Percentiles rank a stretch among this genome's conserved stretches.
Conservation (phyloP, 1,140 invertebrate species). For the Solen grandis region DNA sequence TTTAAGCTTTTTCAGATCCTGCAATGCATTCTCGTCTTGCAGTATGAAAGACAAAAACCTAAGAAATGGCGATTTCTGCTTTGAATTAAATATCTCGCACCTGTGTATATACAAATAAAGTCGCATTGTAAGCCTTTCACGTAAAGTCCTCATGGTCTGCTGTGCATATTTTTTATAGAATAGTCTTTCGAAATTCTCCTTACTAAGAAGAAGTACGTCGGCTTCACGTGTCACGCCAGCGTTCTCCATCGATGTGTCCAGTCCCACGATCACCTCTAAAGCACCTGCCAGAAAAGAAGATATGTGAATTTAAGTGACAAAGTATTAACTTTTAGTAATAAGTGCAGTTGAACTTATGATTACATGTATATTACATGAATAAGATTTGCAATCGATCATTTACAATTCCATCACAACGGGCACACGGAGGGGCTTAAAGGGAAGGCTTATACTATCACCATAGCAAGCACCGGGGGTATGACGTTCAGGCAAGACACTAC, state of each 20-base stretch:
- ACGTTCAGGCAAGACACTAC: too few species aligned
- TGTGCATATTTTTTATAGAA: constrained; percentile 33
- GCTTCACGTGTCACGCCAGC: constrained; percentile 43
- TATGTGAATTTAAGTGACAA: neutral
- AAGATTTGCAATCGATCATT: neutral
- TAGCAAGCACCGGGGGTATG: neutral
- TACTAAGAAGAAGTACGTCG: constrained; percentile 38
- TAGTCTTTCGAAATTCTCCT: constrained; percentile 35
- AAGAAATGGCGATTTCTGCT: constrained; percentile 35
- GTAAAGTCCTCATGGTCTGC: constrained; percentile 8
- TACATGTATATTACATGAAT: neutral
- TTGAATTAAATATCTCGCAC: neutral
- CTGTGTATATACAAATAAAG: constrained; percentile 48
- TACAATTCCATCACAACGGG: neutral
- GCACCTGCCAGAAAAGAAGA: constrained; percentile 33
- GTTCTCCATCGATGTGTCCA: constrained; percentile 26
- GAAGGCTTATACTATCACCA: neutral
- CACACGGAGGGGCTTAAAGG: neutral
- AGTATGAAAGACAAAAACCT: constrained; percentile 36
- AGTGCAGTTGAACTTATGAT: neutral
- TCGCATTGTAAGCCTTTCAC: constrained; percentile 36
- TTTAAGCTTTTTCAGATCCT: constrained; percentile 33
- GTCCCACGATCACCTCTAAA: constrained; percentile 23
- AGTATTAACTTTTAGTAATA: neutral
- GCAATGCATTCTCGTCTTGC: constrained; percentile 42